Base-by-base conservation (phyloP, 2,888 invertebrate genomes). In the Eupithecia exiguata region DNA sequence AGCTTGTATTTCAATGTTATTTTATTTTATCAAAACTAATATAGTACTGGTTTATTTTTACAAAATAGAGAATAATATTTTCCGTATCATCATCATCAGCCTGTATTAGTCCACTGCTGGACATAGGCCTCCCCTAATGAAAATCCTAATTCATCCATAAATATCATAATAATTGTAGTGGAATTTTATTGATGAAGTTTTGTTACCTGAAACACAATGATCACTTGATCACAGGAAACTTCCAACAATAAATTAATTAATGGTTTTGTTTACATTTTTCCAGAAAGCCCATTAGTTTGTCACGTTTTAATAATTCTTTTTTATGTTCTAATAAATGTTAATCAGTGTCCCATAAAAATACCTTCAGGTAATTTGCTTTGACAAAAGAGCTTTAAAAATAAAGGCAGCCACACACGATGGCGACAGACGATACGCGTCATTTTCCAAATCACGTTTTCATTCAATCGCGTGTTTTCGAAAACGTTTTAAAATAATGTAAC, bases 391-490 rank as follows among this genome's bases (percentile, higher is more conserved):
- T 77, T 36, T 76, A 79, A 82, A 72, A 75, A 80, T 82, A 84
- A 85, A 81, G 81, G n/a, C n/a, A 71, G 76, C 82, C 86, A 70
- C 88, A 87, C 86, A 84, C 81, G 80, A 63, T 1, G 75, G 21
- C 49, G 49, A 49, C 14, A 74, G 66, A 43, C 63, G 63, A 66
- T n/a, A 68, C 70, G 71, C 63, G 21, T 66, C 72, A 71, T 70
- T 71, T 36, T 36, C 12, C 74, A 25, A 72, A 81, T 74, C 75
- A 68, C 79, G 80, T 78, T 78, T 82, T 83, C 79, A 75, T 78
- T 81, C 83, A 87, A 87, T 85, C 81, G 86, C n/a, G 9, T 3
- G n/a, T 49, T 83, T 79, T 83, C 79, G 78, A 83, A 83, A 84
- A 84, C 81, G 77, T 84, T 82, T 79, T 81, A 21, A 77, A 79